Percentiles rank a stretch among this genome's conserved stretches.
phyloP scores from a whole-genome alignment of 1,140 invertebrate genomes.

The Zaprionus africanus region DNA sequence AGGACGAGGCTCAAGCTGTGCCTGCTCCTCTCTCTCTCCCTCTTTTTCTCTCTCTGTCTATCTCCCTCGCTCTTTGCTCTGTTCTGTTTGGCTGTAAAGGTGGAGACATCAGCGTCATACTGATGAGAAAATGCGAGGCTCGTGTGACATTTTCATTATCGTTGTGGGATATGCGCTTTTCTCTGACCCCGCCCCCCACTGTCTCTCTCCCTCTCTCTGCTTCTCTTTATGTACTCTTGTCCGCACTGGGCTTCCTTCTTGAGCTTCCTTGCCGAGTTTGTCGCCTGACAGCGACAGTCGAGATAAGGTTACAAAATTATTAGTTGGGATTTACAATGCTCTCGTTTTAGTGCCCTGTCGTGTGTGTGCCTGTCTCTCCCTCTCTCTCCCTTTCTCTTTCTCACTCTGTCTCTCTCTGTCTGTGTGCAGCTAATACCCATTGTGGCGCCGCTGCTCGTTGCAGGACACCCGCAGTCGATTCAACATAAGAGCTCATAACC shows the following conservation, averaged over 20 bases:
- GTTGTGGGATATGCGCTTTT: slow-evolving; percentile 80
- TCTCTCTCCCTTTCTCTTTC: background rate
- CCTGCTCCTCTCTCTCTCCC: slow-evolving; percentile 3
- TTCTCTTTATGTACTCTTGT: background rate
- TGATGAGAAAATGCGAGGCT: slow-evolving; percentile 82
- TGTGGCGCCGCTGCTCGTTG: background rate
- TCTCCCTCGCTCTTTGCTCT: slow-evolving; percentile 7
- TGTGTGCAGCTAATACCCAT: slow-evolving; percentile 10
- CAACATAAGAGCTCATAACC: slow-evolving; percentile 36
- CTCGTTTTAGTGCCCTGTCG: slow-evolving; percentile 55
- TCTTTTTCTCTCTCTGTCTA: background rate
- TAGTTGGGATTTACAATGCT: slow-evolving; percentile 82
- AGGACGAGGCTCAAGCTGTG: slow-evolving; percentile 24
- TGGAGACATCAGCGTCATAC: slow-evolving; percentile 52
- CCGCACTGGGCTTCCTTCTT: background rate
- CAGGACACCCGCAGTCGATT: slow-evolving; percentile 28
- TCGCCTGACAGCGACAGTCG: slow-evolving; percentile 65
- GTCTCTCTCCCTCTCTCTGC: slow-evolving; percentile 9
- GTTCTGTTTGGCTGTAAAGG: slow-evolving; percentile 52
- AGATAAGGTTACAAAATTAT: slow-evolving; percentile 83
- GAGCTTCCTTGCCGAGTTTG: slow-evolving; percentile 13
- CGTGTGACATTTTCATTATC: slow-evolving; percentile 83
- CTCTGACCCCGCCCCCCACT: slow-evolving; percentile 32
- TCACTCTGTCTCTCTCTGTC: background rate
- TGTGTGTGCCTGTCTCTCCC: background rate